These are phyloP conservation scores for Aphelinus atriplicis DNA, from an alignment of 1,140 invertebrate genomes.

Conservation along the genomic window DNA sequence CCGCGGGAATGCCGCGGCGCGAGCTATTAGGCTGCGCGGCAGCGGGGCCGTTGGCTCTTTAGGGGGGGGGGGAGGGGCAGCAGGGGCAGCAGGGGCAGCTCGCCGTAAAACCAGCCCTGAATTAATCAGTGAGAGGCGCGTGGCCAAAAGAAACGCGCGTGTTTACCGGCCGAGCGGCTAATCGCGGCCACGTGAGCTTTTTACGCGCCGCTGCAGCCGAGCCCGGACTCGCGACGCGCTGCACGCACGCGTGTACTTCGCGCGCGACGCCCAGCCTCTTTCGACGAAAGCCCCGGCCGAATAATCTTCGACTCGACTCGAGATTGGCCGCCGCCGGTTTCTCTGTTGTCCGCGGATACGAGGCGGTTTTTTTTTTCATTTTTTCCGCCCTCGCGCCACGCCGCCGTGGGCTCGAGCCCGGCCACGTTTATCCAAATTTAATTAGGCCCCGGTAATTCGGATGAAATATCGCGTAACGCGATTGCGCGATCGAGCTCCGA, in stretches of 20 bases:
- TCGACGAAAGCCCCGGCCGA: slow-evolving; percentile 25
- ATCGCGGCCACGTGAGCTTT: slow-evolving; percentile 32
- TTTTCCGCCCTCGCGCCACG: too few species aligned
- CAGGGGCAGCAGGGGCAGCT: too few species aligned
- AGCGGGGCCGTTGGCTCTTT: too few species aligned
- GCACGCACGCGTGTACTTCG: slow-evolving; percentile 22
- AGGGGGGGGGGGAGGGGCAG: too few species aligned
- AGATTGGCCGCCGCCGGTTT: neutral
- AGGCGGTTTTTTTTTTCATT: too few species aligned
- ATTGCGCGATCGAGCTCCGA: neutral
- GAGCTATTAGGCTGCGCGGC: slow-evolving; percentile 34
- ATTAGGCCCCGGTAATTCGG: slow-evolving; percentile 3
- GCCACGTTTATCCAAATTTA: slow-evolving; percentile 5
- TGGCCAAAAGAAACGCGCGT: slow-evolving; percentile 7
- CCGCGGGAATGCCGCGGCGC: slow-evolving; percentile 26
- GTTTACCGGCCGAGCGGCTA: slow-evolving; percentile 28
- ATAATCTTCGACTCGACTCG: slow-evolving; percentile 9
- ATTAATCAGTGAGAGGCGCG: slow-evolving; percentile 37
- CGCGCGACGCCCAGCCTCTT: slow-evolving; percentile 20
- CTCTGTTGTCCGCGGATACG: too few species aligned
- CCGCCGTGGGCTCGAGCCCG: too few species aligned
- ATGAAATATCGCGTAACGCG: neutral
- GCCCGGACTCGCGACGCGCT: neutral
- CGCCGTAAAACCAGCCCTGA: slow-evolving; percentile 2
- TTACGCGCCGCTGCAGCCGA: slow-evolving; percentile 1